A percentile compares a stretch with the other conserved stretches of the same genome.
These are phyloP conservation scores for Argyrosomus regius DNA, from an alignment of 2,797 vertebrate species.

Conservation along the genomic window DNA sequence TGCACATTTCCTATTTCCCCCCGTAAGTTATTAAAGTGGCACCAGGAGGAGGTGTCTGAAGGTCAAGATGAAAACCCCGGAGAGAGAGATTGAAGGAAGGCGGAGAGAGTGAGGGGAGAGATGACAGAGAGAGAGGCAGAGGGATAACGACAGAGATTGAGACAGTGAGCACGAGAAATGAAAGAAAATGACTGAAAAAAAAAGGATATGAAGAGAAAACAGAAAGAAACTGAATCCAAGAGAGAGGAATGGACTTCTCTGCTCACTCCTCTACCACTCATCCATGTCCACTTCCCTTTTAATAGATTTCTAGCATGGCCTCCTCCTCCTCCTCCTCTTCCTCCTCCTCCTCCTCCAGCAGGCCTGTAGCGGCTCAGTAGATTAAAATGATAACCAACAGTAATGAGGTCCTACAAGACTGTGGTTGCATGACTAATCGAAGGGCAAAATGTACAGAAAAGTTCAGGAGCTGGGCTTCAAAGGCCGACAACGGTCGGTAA, in stretches of 20 bases:
- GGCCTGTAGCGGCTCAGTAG: slow-evolving; percentile 65
- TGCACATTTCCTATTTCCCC: slow-evolving; percentile 77
- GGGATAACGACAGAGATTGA: slow-evolving; percentile 51
- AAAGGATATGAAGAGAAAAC: slow-evolving; percentile 22
- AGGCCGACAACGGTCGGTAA: slow-evolving; percentile 33
- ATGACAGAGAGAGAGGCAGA: slow-evolving; percentile 54
- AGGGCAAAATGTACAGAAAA: slow-evolving; percentile 65
- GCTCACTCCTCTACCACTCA: slow-evolving; percentile 59
- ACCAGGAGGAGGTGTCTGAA: slow-evolving; percentile 78
- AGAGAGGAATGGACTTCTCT: slow-evolving; percentile 46
- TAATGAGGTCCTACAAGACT: slow-evolving; percentile 83
- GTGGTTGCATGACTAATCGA: slow-evolving; percentile 75
- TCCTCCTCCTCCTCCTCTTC: slow-evolving; percentile 44
- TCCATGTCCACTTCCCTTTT: slow-evolving; percentile 73
- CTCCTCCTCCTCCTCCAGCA: slow-evolving; percentile 45
- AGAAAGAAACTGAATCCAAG: slow-evolving; percentile 17
- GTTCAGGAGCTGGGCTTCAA: slow-evolving; percentile 50
- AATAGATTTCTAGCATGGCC: slow-evolving; percentile 74
- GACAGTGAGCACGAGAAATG: slow-evolving; percentile 29
- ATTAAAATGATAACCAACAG: slow-evolving; percentile 79
- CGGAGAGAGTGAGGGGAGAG: slow-evolving; percentile 28
- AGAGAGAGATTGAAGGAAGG: slow-evolving; percentile 46
- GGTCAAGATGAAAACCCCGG: slow-evolving; percentile 77
- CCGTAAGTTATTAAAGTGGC: slow-evolving; percentile 77
- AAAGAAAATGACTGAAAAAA: slow-evolving; percentile 22